Conservation (phyloP, 1,140 invertebrate species). For the Phocides pigmalion region DNA sequence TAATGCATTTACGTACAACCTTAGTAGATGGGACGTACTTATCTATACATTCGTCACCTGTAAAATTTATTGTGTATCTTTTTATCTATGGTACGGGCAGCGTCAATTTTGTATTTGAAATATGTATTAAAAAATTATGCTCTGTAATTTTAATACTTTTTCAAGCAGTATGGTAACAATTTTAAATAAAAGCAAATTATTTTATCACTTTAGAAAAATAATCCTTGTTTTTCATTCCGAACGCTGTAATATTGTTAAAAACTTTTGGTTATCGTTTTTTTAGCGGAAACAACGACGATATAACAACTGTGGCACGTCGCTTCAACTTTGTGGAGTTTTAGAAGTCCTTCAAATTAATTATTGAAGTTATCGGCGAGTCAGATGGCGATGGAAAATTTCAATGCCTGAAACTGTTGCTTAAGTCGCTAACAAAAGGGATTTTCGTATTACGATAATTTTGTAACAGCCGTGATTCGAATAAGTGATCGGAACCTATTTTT, state of each 20-base stretch:
- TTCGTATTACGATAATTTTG: not conserved
- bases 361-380: slow-evolving; percentile 5
- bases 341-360: slow-evolving; percentile 12
- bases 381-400: not conserved
- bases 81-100: no score
- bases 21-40: no score
- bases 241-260: not conserved
- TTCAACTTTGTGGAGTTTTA: slow-evolving; percentile 10
- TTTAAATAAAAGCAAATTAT: no score
- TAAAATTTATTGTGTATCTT: no score
- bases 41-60: no score
- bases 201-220: not conserved
- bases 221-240: not conserved
- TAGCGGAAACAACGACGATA: not conserved
- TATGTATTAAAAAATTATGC: no score
- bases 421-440: not conserved
- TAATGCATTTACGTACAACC: no score
- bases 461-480: not conserved
- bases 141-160: no score
- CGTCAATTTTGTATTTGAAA: no score
- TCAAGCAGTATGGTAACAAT: no score
- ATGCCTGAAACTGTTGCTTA: not conserved
- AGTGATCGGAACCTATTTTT: no score
- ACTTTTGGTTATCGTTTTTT: slow-evolving; percentile 2
- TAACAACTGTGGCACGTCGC: slow-evolving; percentile 9